Base-by-base conservation (phyloP, 2,888 invertebrate genomes). In the Atherix ibis region DNA sequence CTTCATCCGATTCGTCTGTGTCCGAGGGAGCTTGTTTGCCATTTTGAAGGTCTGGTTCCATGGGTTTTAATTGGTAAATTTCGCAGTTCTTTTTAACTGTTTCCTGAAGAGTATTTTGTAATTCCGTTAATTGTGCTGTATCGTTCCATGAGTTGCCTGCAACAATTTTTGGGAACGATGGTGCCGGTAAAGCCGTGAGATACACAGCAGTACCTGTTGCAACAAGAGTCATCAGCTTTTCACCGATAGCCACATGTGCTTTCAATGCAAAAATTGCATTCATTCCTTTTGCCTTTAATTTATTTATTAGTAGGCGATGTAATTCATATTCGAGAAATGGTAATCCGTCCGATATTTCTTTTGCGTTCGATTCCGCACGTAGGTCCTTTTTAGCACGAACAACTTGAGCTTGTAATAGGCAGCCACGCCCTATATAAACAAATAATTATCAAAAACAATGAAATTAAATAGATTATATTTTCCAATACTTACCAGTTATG, bases 241-340 rank as follows among this genome's bases (percentile, higher is more conserved):
- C 92, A 3, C 94, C 92, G 32, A 94, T 72, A 0, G 85, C 68
- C 27, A 85, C 69, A 49, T 80, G 77, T 1, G 82, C 75, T 37
- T 76, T 78, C 5, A 95, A 66, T 0, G 85, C 84, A 62, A 94
- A 94, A 34, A 94, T 66, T 4, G 89, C 83, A 64, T 95, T 97
- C 74, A 94, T 92, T 5, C 91, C 92, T 59, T 87, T 87, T 43
- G 92, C 82, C 58, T 84, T 76, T 3, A 95, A 64, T 54, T 92
- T 94, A 51, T 88, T 89, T 2, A 92, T 70, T 24, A 95, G 63
- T 44, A 92, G 71, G 39, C 87, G 76, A 59, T 97, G 92, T 30
- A 97, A 65, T 56, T 97, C 94, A 56, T 94, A 95, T 58, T 97
- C 95, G 35, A 95, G 62, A 64, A 95, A 95, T 0, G 95, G 95